phyloP scores from a whole-genome alignment of 2,888 invertebrate genomes.

The Ommatoiulus sabulosus region DNA sequence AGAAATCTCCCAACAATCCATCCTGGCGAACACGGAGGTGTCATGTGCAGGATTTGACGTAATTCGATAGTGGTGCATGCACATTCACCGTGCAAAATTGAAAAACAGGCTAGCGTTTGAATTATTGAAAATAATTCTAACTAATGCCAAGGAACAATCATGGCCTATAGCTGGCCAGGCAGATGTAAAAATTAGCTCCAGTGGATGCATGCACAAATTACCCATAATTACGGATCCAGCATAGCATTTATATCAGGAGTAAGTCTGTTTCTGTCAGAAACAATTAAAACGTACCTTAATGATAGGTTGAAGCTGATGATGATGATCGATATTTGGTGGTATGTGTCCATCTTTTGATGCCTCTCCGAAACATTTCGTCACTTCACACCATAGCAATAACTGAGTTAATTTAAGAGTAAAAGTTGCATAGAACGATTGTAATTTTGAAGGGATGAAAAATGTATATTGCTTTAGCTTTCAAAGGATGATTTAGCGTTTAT shows the following conservation, averaged over 20 bases:
- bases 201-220: neutral
- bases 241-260: neutral
- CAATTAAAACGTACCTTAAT: neutral
- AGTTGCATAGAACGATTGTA: too few species aligned
- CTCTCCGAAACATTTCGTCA: too few species aligned
- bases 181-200: neutral
- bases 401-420: too few species aligned
- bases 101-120: slow-evolving; percentile 9
- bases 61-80: slow-evolving; percentile 11
- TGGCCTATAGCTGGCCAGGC: neutral
- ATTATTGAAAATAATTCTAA: neutral
- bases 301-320: neutral
- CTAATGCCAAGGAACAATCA: neutral
- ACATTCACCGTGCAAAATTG: slow-evolving; percentile 6
- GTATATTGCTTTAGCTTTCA: too few species aligned
- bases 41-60: slow-evolving; percentile 12
- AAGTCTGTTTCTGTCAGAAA: neutral
- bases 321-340: neutral
- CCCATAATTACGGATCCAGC: neutral
- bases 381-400: too few species aligned
- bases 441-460: too few species aligned
- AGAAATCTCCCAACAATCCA: slow-evolving; percentile 28
- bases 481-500: too few species aligned
- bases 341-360: neutral
- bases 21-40: neutral